Evolutionary conservation across 2,797 vertebrate genomes (phyloP), one percentile per base, ranked within the genome.

Genomic region (Chelon labrosus): DNA sequence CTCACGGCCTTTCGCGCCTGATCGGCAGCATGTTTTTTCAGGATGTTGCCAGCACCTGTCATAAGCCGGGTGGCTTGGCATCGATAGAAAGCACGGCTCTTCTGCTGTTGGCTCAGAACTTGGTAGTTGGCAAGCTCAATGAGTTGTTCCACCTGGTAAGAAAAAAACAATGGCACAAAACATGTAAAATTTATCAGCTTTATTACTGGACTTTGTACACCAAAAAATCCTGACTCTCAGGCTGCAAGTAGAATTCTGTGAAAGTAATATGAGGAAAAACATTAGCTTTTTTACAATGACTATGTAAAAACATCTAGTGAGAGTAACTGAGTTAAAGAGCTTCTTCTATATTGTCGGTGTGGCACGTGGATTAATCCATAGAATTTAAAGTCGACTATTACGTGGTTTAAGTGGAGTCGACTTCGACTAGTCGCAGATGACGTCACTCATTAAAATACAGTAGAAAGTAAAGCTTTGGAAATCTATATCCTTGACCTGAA

Each of bases 71-170:
- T 99, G 54, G 98, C 98, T 88, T 99, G 98, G 92, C 99, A 99
- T 10, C 98, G 97, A 68, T 99, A 99, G 85, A 99, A 99, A 5
- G 98, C 98, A 1, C 98, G 94, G 83, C 98, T 99, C 89, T 99
- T 99, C 88, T 99, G 97, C 86, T 99, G 98, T 84, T 98, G 97
- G 92, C 98, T 99, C 81, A 99, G 92, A 42, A 99, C 97, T 79
- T 99, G 98, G 91, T 99, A 99, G 92, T 99, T 99, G 73, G 98
- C 98, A 46, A 99, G 73, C 86, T 99, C 98, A 44, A 99, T 97
- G 25, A 99, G 93, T 77, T 99, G 98, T 86, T 99, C 98, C 37
- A 98, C 93, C 93, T 93, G 42, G 42, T 41, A 0, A 47, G 20
- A 73, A 13, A 50, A 11, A 25, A 14, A 52, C 31, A 61, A 65